Base-by-base conservation (phyloP, 2,113 vertebrate species). In the Aplodontia rufa region DNA sequence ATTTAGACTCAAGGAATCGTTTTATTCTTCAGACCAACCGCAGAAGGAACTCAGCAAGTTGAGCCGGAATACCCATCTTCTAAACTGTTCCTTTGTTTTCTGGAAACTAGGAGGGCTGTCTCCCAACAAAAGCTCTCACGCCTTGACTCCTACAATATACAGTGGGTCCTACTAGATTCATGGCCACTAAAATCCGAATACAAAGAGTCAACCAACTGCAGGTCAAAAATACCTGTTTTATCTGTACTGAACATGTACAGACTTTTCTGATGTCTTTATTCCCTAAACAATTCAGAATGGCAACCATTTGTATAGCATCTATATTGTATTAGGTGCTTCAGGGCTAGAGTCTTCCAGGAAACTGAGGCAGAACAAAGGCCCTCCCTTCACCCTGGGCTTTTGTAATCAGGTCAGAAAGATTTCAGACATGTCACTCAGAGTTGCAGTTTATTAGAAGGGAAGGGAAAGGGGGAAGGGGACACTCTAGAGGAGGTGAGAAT, bases 101-200 rank as follows among this genome's bases (percentile, higher is more conserved):
- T 32, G 45, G 42, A 42, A 68, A 16, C 32, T 3, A 28, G 8
- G 49, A 1, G 17, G 12, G 3, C 35, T 32, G 8, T 53, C 69
- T 76, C 40, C 37, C 14, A 45, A 16, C 3, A 71, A 78, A 20
- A 42, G 10, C 26, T 11, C 11, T 22, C 8, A 20, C 19, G 55
- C 30, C 4, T 37, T 4, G 0, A 19, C 14, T 24, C 32, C 11
- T 26, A 3, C 4, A 7, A 22, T 1, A 9, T 3, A 37, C 1
- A 8, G 35, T 13, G 5, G 5, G 32, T 35, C 32, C n/a, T n/a
- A n/a, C 19, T 22, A 26, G 24, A 24, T 3, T 11, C n/a, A 55
- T 8, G 11, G 19, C 49, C 19, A 30, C 16, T 47, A 4, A 60
- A 26, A 60, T 60, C 58, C 9, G 9, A 60, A 10, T 9, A 28